Base-by-base conservation (phyloP, 2,888 invertebrate species). In the Brachypterus glaber region DNA sequence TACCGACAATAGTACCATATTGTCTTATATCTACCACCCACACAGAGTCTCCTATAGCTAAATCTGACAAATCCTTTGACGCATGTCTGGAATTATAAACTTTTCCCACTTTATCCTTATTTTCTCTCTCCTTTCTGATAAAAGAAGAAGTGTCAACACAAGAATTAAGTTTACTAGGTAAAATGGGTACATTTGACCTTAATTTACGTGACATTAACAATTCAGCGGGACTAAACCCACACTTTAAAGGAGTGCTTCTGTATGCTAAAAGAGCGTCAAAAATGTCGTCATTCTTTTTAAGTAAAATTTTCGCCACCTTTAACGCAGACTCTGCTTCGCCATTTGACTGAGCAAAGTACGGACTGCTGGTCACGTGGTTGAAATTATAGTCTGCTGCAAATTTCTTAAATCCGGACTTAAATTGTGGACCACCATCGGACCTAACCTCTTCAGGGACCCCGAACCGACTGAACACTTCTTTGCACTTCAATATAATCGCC, bases 21-120 rank as follows among this genome's bases (percentile, higher is more conserved):
- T 17, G 4, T 26, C 34, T 33, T 11, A 38, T 14, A 33, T 38
- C 38, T 29, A 30, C 29, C 9, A 38, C 38, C 38, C 38, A 38
- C 4, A 38, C 34, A 17, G 12, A 17, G 26, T 33, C 26, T 14
- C 38, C 38, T 17, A 33, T 11, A 12, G 17, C 12, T 30, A 39
- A 16, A 24, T 36, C 36, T 4, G 24, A 15, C 25, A 40, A 13
- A 2, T 37, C 17, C 18, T 26, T 40, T 8, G 29, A 30, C 4
- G n/a, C 16, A 26, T 40, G 37, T 17, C 40, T 36, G 11, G n/a
- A 9, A 25, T 38, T 38, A 34, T 35, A 35, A 18, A 16, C 14
- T 26, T 11, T 9, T 18, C n/a, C 25, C 15, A 16, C 13, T 14
- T 25, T 34, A 8, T 11, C n/a, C 18, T 25, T 34, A 4, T 9